Percentiles rank a stretch among this genome's conserved stretches.
Conservation (phyloP, 2,113 vertebrate genomes). For the Hydrolagus affinis region DNA sequence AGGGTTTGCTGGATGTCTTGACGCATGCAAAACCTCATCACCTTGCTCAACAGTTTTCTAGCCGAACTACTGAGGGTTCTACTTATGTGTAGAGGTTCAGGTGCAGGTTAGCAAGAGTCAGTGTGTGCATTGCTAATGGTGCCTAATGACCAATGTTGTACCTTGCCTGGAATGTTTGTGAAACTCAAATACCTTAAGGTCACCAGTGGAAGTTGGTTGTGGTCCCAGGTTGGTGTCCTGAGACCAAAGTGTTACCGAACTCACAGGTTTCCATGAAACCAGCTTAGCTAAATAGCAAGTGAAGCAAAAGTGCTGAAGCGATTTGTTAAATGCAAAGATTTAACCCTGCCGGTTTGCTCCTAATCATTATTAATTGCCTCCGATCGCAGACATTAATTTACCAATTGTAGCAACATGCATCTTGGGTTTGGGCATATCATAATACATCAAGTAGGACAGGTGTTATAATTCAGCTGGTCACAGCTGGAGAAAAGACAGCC, state of each 20-base stretch:
- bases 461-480: conserved; percentile 78
- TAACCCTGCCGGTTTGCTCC: conserved; percentile 67
- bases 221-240: background rate
- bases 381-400: conserved; percentile 75
- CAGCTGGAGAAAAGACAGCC: conserved; percentile 73
- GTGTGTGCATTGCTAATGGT: background rate
- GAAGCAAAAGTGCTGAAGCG: conserved; percentile 56
- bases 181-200: background rate
- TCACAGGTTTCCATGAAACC: conserved; percentile 45
- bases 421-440: conserved; percentile 65
- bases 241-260: conserved; percentile 34
- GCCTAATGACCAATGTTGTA: background rate
- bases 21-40: no score
- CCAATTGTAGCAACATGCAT: conserved; percentile 67
- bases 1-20: no score
- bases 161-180: background rate
- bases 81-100: no score
- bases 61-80: no score
- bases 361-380: conserved; percentile 77
- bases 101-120: no score
- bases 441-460: conserved; percentile 75
- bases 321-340: conserved; percentile 70
- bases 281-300: conserved; percentile 46
- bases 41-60: no score
- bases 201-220: background rate